phyloP scores from a whole-genome alignment of 1,140 invertebrate genomes.

The Uloborus diversus region DNA sequence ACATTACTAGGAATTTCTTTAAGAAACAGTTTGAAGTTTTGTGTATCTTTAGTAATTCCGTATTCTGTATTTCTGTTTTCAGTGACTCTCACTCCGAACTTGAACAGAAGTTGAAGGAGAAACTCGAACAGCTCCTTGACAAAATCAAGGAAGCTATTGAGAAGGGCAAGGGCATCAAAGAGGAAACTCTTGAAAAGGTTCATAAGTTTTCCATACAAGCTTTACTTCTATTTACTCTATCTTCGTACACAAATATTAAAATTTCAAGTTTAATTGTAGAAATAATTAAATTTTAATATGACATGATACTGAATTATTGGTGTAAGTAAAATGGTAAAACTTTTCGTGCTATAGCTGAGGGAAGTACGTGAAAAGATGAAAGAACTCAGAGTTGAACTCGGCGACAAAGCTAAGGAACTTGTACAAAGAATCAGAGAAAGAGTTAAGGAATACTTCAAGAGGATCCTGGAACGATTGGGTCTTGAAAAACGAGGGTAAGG shows the following conservation, averaged over 20 bases:
- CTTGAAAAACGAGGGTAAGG: background rate
- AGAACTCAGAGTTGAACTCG: conserved; percentile 20
- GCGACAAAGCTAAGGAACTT: conserved; percentile 34
- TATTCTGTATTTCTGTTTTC: too few species aligned
- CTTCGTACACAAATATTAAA: too few species aligned
- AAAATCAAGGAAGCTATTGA: conserved; percentile 52
- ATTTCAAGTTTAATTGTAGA: too few species aligned
- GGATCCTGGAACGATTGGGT: conserved; percentile 6
- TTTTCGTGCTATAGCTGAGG: conserved; percentile 21
- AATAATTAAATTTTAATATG: background rate
- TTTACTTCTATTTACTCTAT: too few species aligned
- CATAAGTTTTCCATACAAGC: background rate
- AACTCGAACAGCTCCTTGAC: conserved; percentile 27
- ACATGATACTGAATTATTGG: too few species aligned
- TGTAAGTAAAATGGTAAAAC: too few species aligned
- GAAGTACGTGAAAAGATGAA: conserved; percentile 32
- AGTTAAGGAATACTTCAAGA: conserved; percentile 17
- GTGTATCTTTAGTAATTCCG: too few species aligned
- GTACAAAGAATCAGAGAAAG: conserved; percentile 13
- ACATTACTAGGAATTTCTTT: too few species aligned
- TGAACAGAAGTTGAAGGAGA: conserved; percentile 32
- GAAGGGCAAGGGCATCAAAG: conserved; percentile 27
- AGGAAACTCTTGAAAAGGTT: conserved; percentile 36
- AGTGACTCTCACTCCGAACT: too few species aligned
- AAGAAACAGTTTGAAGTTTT: too few species aligned